Percentiles rank a stretch among this genome's conserved stretches.
Evolutionary conservation across 2,113 vertebrate species (phyloP).

Genomic region (Malurus melanocephalus): DNA sequence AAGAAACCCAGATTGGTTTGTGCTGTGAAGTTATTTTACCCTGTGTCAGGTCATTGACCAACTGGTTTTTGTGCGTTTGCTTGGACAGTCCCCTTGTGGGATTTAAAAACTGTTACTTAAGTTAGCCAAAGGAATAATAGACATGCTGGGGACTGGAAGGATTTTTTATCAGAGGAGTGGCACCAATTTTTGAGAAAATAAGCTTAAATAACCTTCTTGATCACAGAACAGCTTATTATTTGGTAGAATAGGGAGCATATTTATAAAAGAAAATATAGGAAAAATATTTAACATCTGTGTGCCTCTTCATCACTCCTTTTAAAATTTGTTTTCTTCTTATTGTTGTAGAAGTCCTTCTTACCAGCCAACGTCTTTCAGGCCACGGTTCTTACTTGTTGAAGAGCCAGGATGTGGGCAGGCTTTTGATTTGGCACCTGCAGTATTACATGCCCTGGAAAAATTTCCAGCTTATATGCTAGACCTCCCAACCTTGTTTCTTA

Average conservation of each 20-base stretch:
- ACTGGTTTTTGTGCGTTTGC: neutral
- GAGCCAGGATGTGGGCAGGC: constrained; percentile 84
- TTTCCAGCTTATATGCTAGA: constrained; percentile 88
- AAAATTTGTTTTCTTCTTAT: neutral
- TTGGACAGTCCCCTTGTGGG: neutral
- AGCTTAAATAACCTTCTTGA: neutral
- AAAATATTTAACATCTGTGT: neutral
- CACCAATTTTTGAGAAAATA: neutral
- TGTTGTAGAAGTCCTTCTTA: constrained; percentile 62
- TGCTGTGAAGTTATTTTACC: neutral
- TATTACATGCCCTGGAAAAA: constrained; percentile 89
- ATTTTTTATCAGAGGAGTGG: neutral
- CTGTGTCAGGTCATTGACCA: neutral
- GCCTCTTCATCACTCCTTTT: neutral
- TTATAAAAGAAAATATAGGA: neutral
- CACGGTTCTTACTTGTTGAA: constrained; percentile 84
- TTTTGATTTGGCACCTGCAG: constrained; percentile 87
- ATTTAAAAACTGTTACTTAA: neutral
- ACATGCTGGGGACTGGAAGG: neutral
- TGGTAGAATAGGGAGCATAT: neutral
- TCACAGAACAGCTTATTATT: neutral
- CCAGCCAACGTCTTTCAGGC: constrained; percentile 86
- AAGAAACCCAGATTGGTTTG: neutral
- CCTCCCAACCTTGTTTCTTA: constrained; percentile 81
- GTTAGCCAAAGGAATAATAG: neutral